Evolutionary conservation across 2,797 vertebrate species (phyloP), one percentile per base, ranked within the genome.

Genomic region (Alcedo quadribrachys): DNA sequence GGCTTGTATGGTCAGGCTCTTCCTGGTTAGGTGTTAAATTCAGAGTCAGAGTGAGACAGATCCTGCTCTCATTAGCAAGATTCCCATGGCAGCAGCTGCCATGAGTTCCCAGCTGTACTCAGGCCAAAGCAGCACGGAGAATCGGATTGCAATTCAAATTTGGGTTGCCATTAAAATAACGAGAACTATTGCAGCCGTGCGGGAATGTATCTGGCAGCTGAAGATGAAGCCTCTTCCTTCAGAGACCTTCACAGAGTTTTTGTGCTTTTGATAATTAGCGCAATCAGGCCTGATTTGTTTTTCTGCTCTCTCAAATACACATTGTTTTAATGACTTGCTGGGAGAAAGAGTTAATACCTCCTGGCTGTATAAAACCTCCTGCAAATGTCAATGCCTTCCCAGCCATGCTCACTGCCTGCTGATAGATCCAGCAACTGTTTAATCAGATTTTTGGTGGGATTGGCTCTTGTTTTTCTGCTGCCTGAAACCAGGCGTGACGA

Each of bases 301-400:
- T 74, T 25, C 70, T 66, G 32, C 22, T 61, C 37, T 60, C 54
- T 61, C 62, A 71, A 61, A 82, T 3, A 57, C 5, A 40, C 8
- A 1, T 8, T 45, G 50, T 89, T 55, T 43, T 18, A 80, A 58
- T 65, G 80, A 32, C 46, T 63, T 74, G 7, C 14, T 80, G 46
- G n/a, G 50, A 85, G 71, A 92, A 94, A 85, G 76, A 54, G 81
- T 89, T 94, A 95, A 89, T 15, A 35, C 13, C 35, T 89, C 66
- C 45, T 3, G 7, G 25, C 50, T 84, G 45, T n/a, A 46, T 33
- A 58, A 87, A 91, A 51, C 28, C 24, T 79, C 40, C 45, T 58
- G 27, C 45, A 70, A 94, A 81, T 76, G 32, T 76, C 63, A 57
- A 22, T 45, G 55, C 74, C 40, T 78, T 89, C 51, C 43, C 66